These are phyloP conservation scores for Isoperla grammatica DNA, from an alignment of 2,888 invertebrate genomes.

Conservation along the genomic window DNA sequence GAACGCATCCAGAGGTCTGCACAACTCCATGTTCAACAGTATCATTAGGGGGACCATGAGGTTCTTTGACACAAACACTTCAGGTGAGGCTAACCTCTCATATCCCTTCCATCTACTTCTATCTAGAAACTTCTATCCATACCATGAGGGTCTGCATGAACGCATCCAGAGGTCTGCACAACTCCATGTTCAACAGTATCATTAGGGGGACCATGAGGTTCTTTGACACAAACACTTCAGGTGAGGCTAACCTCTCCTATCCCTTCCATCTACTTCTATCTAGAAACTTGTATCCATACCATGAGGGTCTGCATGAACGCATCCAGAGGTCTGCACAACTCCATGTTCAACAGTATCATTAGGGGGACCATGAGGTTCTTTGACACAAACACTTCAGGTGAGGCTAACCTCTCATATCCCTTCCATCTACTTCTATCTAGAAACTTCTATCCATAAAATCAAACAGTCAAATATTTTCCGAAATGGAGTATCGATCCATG, in stretches of 20 bases:
- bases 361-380: constrained; percentile 5
- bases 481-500: too few relatives aligned
- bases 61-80: constrained; percentile 81
- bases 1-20: constrained; percentile 66
- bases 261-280: too few relatives aligned
- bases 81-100: too few relatives aligned
- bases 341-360: not conserved
- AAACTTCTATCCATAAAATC: too few relatives aligned
- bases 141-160: constrained; percentile 71
- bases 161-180: constrained; percentile 68
- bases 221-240: constrained; percentile 79
- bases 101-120: too few relatives aligned
- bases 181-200: constrained; percentile 69
- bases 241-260: too few relatives aligned
- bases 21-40: constrained; percentile 71
- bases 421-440: too few relatives aligned
- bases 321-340: constrained; percentile 17
- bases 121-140: too few relatives aligned
- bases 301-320: constrained; percentile 1
- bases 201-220: constrained; percentile 72
- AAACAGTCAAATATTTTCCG: too few relatives aligned
- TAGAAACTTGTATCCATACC: too few relatives aligned
- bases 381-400: constrained; percentile 16
- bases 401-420: too few relatives aligned
- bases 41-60: constrained; percentile 69